Evolutionary conservation across 2,113 vertebrate species (phyloP).

Genomic region (Pantherophis guttatus): DNA sequence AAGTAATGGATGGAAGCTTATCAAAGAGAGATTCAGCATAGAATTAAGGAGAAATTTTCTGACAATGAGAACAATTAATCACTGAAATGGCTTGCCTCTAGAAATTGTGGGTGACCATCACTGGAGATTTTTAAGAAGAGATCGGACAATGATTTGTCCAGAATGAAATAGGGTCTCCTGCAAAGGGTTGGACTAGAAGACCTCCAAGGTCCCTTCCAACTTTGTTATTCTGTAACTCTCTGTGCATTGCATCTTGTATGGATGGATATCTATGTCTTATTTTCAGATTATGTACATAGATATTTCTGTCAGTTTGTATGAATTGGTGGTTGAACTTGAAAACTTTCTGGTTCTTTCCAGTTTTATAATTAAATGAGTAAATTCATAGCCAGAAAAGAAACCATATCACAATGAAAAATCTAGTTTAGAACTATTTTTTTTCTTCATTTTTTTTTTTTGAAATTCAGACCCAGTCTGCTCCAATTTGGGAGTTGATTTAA

Average conservation of each 20-base stretch:
- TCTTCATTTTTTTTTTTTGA: background rate
- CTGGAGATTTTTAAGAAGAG: background rate
- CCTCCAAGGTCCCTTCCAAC: background rate
- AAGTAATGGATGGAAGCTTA: background rate
- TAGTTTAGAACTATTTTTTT: background rate
- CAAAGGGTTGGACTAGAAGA: background rate
- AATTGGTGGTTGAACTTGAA: background rate
- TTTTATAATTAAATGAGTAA: background rate
- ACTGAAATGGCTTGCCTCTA: background rate
- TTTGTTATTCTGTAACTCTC: background rate
- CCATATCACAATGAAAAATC: background rate
- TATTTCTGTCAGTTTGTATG: background rate
- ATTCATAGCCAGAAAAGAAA: background rate
- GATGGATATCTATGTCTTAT: background rate
- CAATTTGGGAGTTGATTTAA: background rate
- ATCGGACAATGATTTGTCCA: background rate
- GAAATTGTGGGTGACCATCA: background rate
- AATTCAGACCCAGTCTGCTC: background rate
- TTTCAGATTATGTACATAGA: background rate
- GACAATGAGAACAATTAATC: background rate
- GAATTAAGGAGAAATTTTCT: background rate
- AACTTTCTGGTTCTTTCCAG: background rate
- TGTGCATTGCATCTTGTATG: background rate
- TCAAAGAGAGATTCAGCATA: background rate
- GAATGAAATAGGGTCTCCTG: background rate